Evolutionary conservation across 2,113 vertebrate genomes (phyloP).

Genomic region (Furnarius figulus): DNA sequence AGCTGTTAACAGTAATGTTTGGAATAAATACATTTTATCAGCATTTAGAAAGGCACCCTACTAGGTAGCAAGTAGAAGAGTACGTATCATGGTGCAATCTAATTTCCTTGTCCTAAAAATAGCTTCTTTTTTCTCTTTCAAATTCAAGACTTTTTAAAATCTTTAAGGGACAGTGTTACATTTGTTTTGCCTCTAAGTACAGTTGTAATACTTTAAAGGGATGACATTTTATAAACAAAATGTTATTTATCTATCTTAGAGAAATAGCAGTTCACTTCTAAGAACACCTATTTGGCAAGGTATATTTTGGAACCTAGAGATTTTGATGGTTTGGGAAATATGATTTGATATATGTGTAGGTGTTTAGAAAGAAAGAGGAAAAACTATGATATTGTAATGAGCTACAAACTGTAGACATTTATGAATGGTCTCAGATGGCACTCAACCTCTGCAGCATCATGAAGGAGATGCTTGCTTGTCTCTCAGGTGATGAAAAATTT

Average conservation of each 20-base stretch:
- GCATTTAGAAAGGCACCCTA: slow-evolving; percentile 13
- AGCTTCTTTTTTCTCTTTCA: not conserved
- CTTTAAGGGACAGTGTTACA: not conserved
- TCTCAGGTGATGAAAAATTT: not conserved
- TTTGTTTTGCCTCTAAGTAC: not conserved
- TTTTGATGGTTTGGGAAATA: not conserved
- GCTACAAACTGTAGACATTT: not conserved
- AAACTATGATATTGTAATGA: not conserved
- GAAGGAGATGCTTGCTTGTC: not conserved
- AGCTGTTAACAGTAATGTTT: slow-evolving; percentile 3
- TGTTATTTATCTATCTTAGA: not conserved
- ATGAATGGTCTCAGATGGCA: not conserved
- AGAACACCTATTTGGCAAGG: not conserved
- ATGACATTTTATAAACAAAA: not conserved
- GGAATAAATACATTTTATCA: slow-evolving; percentile 47
- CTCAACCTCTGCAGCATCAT: not conserved
- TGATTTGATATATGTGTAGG: not conserved
- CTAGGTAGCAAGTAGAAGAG: not conserved
- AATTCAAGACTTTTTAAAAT: not conserved
- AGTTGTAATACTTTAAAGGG: not conserved
- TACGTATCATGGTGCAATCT: not conserved
- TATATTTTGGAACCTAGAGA: not conserved
- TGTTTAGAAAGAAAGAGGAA: not conserved
- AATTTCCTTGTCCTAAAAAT: not conserved
- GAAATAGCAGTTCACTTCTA: not conserved